Conservation (phyloP, 2,113 vertebrate genomes). For the Salvelinus fontinalis region DNA sequence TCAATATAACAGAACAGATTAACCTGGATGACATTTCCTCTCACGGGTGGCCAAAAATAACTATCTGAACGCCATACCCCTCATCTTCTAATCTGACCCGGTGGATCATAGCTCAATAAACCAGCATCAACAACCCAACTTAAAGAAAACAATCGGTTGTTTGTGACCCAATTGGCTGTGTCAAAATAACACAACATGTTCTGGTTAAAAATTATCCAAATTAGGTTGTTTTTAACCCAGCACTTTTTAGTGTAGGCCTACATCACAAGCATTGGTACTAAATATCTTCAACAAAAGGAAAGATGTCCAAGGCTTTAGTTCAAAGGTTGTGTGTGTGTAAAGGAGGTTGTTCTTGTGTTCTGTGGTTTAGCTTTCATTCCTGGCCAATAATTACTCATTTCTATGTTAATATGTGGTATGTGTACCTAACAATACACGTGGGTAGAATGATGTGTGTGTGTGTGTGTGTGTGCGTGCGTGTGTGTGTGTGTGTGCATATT, state of each 20-base stretch:
- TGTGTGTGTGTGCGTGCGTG: constrained; percentile 47
- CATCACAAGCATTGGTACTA: constrained; percentile 40
- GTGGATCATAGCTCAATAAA: too few species aligned
- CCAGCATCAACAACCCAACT: too few species aligned
- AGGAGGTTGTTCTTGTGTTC: constrained; percentile 55
- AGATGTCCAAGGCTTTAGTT: neutral
- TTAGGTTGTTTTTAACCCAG: too few species aligned
- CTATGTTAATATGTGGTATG: constrained; percentile 74
- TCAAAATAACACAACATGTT: too few species aligned
- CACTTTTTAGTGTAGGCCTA: constrained; percentile 31
- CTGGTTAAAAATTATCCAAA: too few species aligned
- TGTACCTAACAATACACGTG: constrained; percentile 59
- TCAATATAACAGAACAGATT: too few species aligned
- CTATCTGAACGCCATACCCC: too few species aligned
- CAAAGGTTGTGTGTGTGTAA: neutral
- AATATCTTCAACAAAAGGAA: neutral
- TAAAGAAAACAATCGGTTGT: too few species aligned
- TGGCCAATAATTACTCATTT: constrained; percentile 65
- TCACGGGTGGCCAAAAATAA: too few species aligned
- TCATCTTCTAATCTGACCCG: too few species aligned
- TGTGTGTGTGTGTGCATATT: constrained; percentile 43
- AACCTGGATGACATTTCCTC: too few species aligned
- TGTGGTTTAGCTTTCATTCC: constrained; percentile 14
- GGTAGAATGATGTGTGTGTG: neutral
- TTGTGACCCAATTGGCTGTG: too few species aligned